phyloP scores from a whole-genome alignment of 1,140 invertebrate genomes.

The Tetranychus cinnabarinus region DNA sequence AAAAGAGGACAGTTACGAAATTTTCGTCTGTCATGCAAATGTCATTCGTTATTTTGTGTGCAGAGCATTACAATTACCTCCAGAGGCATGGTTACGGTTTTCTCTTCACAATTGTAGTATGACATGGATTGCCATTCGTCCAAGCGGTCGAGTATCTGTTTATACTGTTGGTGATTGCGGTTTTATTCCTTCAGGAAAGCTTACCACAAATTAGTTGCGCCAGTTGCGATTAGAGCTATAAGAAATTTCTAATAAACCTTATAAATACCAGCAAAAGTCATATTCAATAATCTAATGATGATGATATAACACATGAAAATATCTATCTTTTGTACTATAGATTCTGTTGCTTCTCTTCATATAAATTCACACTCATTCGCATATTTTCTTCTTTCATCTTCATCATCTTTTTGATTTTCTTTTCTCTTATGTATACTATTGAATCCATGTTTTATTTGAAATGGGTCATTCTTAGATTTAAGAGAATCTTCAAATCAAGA shows the following conservation, averaged over 20 bases:
- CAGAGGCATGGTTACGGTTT: constrained; percentile 85
- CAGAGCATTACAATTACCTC: constrained; percentile 83
- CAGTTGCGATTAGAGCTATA: neutral
- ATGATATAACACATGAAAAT: neutral
- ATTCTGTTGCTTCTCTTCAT: no score
- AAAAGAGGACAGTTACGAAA: constrained; percentile 54
- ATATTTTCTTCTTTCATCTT: no score
- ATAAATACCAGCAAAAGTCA: neutral
- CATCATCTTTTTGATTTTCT: no score
- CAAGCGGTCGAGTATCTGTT: constrained; percentile 59
- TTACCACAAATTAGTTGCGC: constrained; percentile 1
- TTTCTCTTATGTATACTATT: no score
- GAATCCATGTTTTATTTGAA: no score
- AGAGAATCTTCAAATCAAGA: no score
- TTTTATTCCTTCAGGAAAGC: constrained; percentile 37
- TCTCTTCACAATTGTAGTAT: constrained; percentile 75
- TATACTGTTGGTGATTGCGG: constrained; percentile 61
- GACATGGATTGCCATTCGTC: constrained; percentile 63
- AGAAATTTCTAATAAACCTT: neutral
- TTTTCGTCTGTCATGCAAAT: constrained; percentile 92
- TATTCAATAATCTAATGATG: neutral
- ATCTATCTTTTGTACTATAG: constrained; percentile 39
- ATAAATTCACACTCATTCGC: no score
- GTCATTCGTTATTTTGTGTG: constrained; percentile 95
- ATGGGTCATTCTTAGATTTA: no score